Percentiles rank a stretch among this genome's conserved stretches.
Evolutionary conservation across 2,113 vertebrate genomes (phyloP).

Genomic region (Protobothrops mucrosquamatus): DNA sequence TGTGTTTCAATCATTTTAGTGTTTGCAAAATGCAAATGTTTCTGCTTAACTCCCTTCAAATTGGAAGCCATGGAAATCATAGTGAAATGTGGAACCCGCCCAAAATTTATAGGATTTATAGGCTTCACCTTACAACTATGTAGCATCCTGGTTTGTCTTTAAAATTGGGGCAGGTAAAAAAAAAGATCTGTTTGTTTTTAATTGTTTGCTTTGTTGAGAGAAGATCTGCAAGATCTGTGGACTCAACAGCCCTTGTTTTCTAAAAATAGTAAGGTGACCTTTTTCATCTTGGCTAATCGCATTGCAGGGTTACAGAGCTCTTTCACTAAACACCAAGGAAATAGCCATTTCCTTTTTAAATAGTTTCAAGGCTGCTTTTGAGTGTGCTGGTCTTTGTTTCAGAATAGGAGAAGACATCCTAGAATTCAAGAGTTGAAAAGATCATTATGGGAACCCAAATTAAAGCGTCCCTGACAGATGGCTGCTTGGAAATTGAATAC

Average conservation of each 20-base stretch:
- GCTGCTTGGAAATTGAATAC: neutral
- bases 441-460: neutral
- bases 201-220: neutral
- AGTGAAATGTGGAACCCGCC: neutral
- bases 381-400: neutral
- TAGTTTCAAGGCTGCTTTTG: neutral
- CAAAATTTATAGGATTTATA: neutral
- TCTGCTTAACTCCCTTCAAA: neutral
- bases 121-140: neutral
- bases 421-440: neutral
- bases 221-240: neutral
- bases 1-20: neutral
- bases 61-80: neutral
- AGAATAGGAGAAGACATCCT: neutral
- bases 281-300: neutral
- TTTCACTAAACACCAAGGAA: neutral
- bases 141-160: neutral
- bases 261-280: neutral
- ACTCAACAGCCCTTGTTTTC: neutral
- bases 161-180: neutral
- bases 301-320: neutral
- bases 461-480: neutral
- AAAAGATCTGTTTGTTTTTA: neutral
- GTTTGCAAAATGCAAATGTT: neutral
- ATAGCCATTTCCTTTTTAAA: neutral